Evolutionary conservation across 2,113 vertebrate genomes (phyloP), one percentile per base, ranked within the genome.

Genomic region (Equus quagga): DNA sequence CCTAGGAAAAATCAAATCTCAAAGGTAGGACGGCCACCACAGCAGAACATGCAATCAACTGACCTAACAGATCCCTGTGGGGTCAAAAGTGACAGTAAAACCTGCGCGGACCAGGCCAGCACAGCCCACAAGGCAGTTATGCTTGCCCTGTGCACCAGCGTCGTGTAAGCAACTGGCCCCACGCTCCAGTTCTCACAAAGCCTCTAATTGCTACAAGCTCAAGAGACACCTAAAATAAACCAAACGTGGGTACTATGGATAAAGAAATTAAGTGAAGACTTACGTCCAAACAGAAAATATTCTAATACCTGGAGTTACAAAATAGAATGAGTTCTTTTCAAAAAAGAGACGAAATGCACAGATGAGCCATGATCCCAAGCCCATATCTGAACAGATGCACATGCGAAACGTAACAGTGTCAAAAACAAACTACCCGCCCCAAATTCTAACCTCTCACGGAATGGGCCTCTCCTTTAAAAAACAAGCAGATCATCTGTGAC

Each of bases 211-310:
- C 62, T 46, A 64, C 23, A 87, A 31, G n/a, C 83, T 88, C 65
- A 78, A 89, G 58, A n/a, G 73, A 76, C 89, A 90, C 70, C 70
- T 88, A 73, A 31, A 81, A 90, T 51, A 69, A 91, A 94, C 36
- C 64, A 84, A 96, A 95, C 60, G 70, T 86, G 88, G 72, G 70
- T 96, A 72, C 28, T 67, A 69, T 21, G 46, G 44, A 85, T 60
- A 88, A 96, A 95, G 54, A 87, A 92, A 90, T 46, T 15, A 95
- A 76, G 21, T 60, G 54, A 62, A 49, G 76, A 85, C 69, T 79
- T 89, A 62, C n/a, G 21, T 90, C 58, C 65, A 96, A 92, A 83
- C 69, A 24, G 64, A 90, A 76, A 94, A 76, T 83, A 64, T 94
- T 79, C 33, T 58, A 83, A 33, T 85, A 96, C 21, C 75, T 94